Evolutionary conservation across 1,140 invertebrate genomes (phyloP), one percentile per base, ranked within the genome.

Genomic region (Anastrepha obliqua): DNA sequence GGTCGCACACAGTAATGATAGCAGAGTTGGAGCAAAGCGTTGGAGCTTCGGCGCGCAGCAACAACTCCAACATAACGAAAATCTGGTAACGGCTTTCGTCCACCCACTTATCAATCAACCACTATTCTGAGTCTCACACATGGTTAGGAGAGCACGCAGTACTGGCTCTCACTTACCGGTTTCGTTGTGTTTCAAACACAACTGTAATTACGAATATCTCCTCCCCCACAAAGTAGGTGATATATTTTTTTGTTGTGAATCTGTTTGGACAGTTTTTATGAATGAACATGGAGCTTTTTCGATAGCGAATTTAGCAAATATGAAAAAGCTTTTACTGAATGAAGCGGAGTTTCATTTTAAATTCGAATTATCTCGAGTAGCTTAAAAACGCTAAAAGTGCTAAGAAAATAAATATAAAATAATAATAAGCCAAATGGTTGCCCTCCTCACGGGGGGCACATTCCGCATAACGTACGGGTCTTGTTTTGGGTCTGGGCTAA

Each of bases 21-120:
- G 74, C 47, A 81, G 47, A 29, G 44, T 81, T 81, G 74, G 74
- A 81, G 74, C 74, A 20, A 13, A 81, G 2, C 74, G 42, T 9
- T 55, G 47, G 74, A 55, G 74, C 74, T 81, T 81, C n/a, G 74
- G 74, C 8, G 3, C 11, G 74, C 74, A 13, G 44, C 47, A 55
- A 55, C 74, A 81, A 81, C 47, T 81, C 8, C 74, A 81, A 55
- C 44, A 81, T 81, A 81, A 81, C 47, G 74, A 55, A 51, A 55
- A 20, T 55, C 20, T 29, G 2, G 51, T 81, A 58, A 47, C 74
- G 74, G n/a, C 47, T 81, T 81, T 81, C 47, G 47, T 9, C n/a
- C 74, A 81, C 51, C 74, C 74, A 58, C 74, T 81, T 29, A 81
- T 13, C 74, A 81, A 55, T 55, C 60, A 15, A 62, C 20, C n/a